Evolutionary conservation across 1,140 invertebrate species (phyloP), one percentile per base, ranked within the genome.

Genomic region (Globodera rostochiensis): DNA sequence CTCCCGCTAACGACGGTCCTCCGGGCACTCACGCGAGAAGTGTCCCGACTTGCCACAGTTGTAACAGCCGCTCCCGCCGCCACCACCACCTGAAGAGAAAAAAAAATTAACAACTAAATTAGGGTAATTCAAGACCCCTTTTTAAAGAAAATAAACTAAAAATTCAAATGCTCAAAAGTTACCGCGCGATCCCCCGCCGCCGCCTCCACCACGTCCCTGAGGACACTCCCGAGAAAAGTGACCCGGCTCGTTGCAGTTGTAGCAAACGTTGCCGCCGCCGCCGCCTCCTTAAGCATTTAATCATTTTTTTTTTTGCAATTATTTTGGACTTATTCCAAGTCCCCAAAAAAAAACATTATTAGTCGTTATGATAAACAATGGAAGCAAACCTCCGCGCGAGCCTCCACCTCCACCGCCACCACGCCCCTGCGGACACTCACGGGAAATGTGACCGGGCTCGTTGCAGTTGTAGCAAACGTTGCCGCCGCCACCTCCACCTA

Each of bases 401-500:
- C 75, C 75, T 9, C 75, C 75, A 9, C 75, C 75, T 19, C 75
- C 47, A 13, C 75, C 75, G 4, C 75, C 75, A 11, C 75, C 75
- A 7, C 75, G 19, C 8, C 75, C 75, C 47, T 77, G 21, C 66
- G 75, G 75, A 77, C 75, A 77, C 5, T 77, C 75, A 60, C 75
- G 75, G 11, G 75, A 77, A 25, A 77, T 36, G 75, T 77, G 75
- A n/a, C 75, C 75, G n/a, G 13, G 36, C 25, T 25, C 49, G 13
- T 64, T 64, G 47, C 75, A 77, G 21, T 77, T 77, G 75, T 77
- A 77, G 46, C 75, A 77, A 13, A 25, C 15, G 7, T 15, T 78
- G 70, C 77, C 77, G n/a, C 77, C 77, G 4, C 64, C 53, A 69
- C 77, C 77, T 66, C 9, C 64, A 21, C 45, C 21, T 15, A 53